Conservation (phyloP, 2,113 vertebrate genomes). For the Caranx ignobilis region DNA sequence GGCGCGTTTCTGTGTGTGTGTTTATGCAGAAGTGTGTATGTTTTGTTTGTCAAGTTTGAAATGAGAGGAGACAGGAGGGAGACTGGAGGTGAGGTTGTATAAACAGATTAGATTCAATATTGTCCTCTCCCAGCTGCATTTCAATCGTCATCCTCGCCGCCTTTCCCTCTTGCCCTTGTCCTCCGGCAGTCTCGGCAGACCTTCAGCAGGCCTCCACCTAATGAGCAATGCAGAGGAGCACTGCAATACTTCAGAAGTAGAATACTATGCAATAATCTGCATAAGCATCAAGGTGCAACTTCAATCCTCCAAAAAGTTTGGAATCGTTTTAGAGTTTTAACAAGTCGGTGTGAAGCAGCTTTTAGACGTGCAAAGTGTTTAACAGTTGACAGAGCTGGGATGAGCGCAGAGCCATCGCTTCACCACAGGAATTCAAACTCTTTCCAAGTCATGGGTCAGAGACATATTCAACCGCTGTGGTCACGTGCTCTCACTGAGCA, state of each 20-base stretch:
- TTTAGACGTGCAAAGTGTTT: constrained; percentile 15
- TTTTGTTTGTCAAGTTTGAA: constrained; percentile 71
- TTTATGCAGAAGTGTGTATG: constrained; percentile 47
- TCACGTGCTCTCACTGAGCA: constrained; percentile 64
- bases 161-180: constrained; percentile 48
- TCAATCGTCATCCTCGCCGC: constrained; percentile 49
- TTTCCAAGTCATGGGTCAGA: constrained; percentile 63
- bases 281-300: no score
- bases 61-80: constrained; percentile 67
- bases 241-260: not conserved
- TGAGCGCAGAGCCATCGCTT: constrained; percentile 19
- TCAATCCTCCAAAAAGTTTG: not conserved
- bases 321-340: constrained; percentile 20
- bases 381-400: constrained; percentile 16
- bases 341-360: constrained; percentile 17
- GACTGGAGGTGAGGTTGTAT: constrained; percentile 70
- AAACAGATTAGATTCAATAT: constrained; percentile 78
- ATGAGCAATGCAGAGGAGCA: not conserved
- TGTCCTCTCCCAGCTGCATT: constrained; percentile 64
- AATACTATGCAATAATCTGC: not conserved
- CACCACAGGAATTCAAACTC: constrained; percentile 38
- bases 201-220: not conserved
- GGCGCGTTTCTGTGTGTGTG: not conserved
- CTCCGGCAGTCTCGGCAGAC: constrained; percentile 9
- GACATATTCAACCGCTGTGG: constrained; percentile 39